Evolutionary conservation across 2,888 invertebrate species (phyloP), one percentile per base, ranked within the genome.

Genomic region (Cactoblastis cactorum): DNA sequence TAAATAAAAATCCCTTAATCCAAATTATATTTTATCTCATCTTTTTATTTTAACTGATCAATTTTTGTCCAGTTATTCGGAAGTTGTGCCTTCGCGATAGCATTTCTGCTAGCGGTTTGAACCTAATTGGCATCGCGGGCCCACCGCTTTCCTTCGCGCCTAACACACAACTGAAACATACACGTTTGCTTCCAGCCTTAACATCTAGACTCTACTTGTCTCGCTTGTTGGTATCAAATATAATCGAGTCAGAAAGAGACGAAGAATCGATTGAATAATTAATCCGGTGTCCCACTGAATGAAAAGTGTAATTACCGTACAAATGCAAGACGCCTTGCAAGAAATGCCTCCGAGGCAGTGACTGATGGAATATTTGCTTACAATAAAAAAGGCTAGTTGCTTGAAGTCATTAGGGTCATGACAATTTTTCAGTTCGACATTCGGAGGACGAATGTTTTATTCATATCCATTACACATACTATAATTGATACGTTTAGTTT

Each of bases 71-170:
- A 65, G 62, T 86, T 88, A 83, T 88, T 80, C 87, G 80, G 71
- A 86, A 88, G 81, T 85, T 84, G 67, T 85, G 87, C 72, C 85
- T 78, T 55, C 84, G 84, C 71, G 81, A 83, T 68, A 87, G 85
- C 85, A 87, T 85, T 80, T 85, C 80, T 84, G 84, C 80, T 70
- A 83, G 77, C 72, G 79, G 79, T 70, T 73, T 77, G 66, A 72
- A 77, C 72, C 79, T 80, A 66, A 71, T 67, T 71, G 73, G 74
- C 84, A 87, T 84, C 71, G 83, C 86, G 83, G 76, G 79, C 69
- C 84, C 67, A 72, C 87, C 85, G 78, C 75, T 69, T 64, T 53
- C 63, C 54, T 57, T 63, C 66, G 71, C 73, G 62, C 63, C 68
- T 64, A 64, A 67, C 71, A 74, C 73, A 72, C 80, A 76, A 88